phyloP scores from a whole-genome alignment of 2,113 vertebrate species.

The Pomatostomus ruficeps region DNA sequence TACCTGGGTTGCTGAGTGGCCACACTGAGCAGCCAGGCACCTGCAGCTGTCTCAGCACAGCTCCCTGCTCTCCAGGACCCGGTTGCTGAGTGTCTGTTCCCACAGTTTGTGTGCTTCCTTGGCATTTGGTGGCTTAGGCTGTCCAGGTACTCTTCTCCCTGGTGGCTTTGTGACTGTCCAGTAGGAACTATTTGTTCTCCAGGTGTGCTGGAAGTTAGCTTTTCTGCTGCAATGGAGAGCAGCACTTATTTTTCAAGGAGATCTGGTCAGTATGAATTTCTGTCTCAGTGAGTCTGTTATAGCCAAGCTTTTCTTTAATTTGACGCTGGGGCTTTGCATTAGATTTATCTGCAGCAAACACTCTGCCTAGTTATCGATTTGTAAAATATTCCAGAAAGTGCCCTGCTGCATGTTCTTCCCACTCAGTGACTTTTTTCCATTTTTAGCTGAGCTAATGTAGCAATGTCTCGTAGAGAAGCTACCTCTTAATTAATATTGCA shows the following conservation, averaged over 20 bases:
- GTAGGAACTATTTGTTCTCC: not conserved
- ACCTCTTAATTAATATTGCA: conserved; percentile 72
- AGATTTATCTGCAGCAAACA: not conserved
- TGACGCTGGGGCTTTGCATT: not conserved
- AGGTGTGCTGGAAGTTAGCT: not conserved
- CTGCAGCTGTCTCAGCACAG: not conserved
- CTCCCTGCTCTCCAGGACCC: not conserved
- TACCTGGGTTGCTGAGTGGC: not conserved
- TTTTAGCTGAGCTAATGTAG: conserved; percentile 66
- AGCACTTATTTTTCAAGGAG: not conserved
- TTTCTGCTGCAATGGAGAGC: not conserved
- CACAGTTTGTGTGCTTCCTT: not conserved
- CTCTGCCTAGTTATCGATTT: not conserved
- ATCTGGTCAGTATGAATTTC: not conserved
- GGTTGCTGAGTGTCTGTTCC: not conserved
- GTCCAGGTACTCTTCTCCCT: not conserved
- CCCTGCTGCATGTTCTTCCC: not conserved
- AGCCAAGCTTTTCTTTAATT: not conserved
- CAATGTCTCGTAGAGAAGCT: conserved; percentile 25
- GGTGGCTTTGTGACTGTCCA: not conserved
- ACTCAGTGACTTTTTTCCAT: conserved; percentile 40
- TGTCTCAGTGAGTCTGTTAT: not conserved
- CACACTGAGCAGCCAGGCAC: not conserved
- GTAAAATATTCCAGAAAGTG: conserved; percentile 27
- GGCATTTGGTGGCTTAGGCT: not conserved